Base-by-base conservation (phyloP, 2,888 invertebrate species). In the Cerceris ruficornis region DNA sequence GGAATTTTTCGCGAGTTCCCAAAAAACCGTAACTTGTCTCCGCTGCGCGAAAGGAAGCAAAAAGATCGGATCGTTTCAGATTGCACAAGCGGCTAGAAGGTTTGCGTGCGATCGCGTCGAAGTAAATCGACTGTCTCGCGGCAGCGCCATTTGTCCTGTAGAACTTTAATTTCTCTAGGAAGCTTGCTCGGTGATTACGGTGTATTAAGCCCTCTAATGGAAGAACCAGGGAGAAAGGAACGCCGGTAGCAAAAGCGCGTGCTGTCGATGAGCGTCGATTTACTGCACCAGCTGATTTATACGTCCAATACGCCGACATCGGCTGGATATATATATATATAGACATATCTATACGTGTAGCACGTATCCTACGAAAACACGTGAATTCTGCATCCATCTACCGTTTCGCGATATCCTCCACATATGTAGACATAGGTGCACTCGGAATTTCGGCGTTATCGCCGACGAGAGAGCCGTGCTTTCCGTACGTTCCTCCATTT, bases 241-340 rank as follows among this genome's bases (percentile, higher is more conserved):
- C 50, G 69, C 13, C 28, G 55, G 57, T 55, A 61, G 66, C 68
- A 41, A 69, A 59, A 69, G 58, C 67, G 55, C 57, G 39, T 17
- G 50, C 72, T 68, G 79, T 75, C 85, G 82, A 84, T 82, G 73
- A 69, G 50, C 62, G 52, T 52, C 69, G 80, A 85, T 85, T 84
- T 77, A 85, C 67, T 49, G 77, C 71, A 50, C 49, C 28, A 28
- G 41, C 50, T 77, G 85, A 84, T 84, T 83, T 86, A 75, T 74
- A 72, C 61, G 49, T n/a, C 15, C 54, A 17, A 28, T 28, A 28
- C 28, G 28, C 28, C 28, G 28, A 28, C 28, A 28, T 28, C 28
- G 28, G 2, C 41, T 49, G 52, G 17, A 9, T 14, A 8, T 57
- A 15, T 17, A 39, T 54, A 41, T 42, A 15, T 42, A 54, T 14